Evolutionary conservation across 2,888 invertebrate species (phyloP), one percentile per base, ranked within the genome.

Genomic region (Drosophila neonasuta): DNA sequence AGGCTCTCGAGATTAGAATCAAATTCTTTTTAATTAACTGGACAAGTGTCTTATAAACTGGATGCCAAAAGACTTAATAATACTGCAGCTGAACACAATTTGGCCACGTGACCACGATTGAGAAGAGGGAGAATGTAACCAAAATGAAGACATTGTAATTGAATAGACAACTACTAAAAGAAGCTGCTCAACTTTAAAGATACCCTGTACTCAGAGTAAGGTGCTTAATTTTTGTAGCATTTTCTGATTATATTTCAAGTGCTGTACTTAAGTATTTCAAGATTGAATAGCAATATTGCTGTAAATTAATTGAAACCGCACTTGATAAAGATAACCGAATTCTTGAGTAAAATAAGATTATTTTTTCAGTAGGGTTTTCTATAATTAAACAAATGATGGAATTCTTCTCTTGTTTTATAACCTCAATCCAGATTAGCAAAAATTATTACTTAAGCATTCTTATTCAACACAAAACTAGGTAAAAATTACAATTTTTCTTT

Each of bases 91-190:
- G 11, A 42, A 24, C 17, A 34, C 42, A 32, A 39, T 59, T 60
- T 45, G 29, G 13, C 42, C 66, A 52, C 59, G 59, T 56, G 52
- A 9, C 20, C n/a, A 52, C 24, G 24, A 29, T 44, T 51, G 4
- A 11, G 7, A 11, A 42, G 5, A 15, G 2, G 9, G 0, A 32
- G 5, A n/a, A 32, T 41, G 13, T 13, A 41, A 15, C 15, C 39
- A 4, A 50, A 17, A 2, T 9, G 11, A 7, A 10, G 13, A 24
- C 20, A 41, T 24, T 30, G 13, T 24, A 13, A 2, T 20, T 11
- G 10, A 34, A 15, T 8, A 29, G 24, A 6, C 24, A 24, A 24
- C 24, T 24, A 1, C 6, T 6, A 6, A 17, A 11, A 32, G n/a
- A n/a, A n/a, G n/a, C n/a, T n/a, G 3, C 2, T 11, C 8, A 41